phyloP scores from a whole-genome alignment of 53 echinoderm and acorn worm species.

The Antedon mediterranea region DNA sequence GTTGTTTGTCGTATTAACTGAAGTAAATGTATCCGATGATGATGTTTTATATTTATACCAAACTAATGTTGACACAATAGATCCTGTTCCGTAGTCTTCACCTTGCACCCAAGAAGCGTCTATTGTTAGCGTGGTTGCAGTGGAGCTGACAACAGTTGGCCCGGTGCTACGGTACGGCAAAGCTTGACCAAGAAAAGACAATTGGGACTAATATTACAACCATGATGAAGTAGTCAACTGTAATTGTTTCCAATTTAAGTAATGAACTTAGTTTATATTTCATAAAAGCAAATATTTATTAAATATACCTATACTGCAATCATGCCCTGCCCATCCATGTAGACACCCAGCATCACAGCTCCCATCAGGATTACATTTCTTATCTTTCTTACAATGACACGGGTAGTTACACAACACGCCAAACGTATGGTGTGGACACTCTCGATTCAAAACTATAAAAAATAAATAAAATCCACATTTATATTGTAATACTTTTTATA shows the following conservation, averaged over 20 bases:
- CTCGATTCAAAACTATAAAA: too few relatives aligned
- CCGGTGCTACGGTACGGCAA: not conserved
- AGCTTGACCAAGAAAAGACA: not conserved
- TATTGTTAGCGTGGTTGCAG: not conserved
- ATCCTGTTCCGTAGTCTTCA: not conserved
- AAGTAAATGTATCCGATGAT: not conserved
- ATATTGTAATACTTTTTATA: too few relatives aligned
- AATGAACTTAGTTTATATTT: not conserved
- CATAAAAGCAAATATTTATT: not conserved
- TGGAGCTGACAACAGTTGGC: not conserved
- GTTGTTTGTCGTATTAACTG: not conserved
- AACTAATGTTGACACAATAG: not conserved
- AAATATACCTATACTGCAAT: not conserved
- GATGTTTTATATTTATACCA: not conserved
- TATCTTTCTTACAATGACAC: not conserved
- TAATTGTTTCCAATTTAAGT: not conserved
- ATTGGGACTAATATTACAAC: too few relatives aligned
- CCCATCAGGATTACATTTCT: not conserved
- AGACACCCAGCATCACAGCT: not conserved
- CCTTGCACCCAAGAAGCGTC: not conserved
- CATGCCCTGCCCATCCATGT: not conserved
- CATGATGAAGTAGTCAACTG: too few relatives aligned
- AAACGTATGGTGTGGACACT: not conserved
- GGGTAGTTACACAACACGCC: not conserved
- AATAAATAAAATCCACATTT: too few relatives aligned